Conservation (phyloP, 1,140 invertebrate genomes). For the Triops cancriformis region DNA sequence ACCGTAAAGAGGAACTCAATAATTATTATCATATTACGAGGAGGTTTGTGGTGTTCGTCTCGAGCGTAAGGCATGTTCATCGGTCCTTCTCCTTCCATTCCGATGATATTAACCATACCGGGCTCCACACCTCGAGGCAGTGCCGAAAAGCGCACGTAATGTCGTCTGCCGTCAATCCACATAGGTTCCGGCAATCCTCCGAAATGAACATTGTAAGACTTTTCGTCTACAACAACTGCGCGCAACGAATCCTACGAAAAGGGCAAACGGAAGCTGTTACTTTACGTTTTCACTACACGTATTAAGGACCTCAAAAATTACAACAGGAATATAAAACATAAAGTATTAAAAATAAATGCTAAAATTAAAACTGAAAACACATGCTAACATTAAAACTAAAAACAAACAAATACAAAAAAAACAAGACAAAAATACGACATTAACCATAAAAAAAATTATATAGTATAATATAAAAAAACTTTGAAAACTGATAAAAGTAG, state of each 20-base stretch:
- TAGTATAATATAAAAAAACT: too few species aligned
- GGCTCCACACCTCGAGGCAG: conserved; percentile 59
- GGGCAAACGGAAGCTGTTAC: neutral
- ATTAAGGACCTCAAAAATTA: too few species aligned
- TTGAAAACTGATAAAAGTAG: too few species aligned
- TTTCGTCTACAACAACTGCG: conserved; percentile 71
- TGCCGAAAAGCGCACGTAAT: conserved; percentile 72
- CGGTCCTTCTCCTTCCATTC: conserved; percentile 29
- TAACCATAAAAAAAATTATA: too few species aligned
- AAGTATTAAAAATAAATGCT: too few species aligned
- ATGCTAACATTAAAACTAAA: too few species aligned
- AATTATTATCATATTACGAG: neutral
- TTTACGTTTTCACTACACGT: too few species aligned
- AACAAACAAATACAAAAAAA: too few species aligned
- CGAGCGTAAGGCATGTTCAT: neutral
- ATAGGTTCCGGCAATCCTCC: conserved; percentile 85
- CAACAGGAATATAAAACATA: too few species aligned
- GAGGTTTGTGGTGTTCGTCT: neutral
- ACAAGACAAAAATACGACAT: too few species aligned
- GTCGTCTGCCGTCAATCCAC: conserved; percentile 63
- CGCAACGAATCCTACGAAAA: conserved; percentile 54
- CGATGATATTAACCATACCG: conserved; percentile 33
- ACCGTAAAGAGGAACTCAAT: neutral
- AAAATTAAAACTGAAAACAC: too few species aligned
- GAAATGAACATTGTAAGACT: conserved; percentile 68